phyloP scores from a whole-genome alignment of 2,797 vertebrate species.

The Gambelia wislizenii region DNA sequence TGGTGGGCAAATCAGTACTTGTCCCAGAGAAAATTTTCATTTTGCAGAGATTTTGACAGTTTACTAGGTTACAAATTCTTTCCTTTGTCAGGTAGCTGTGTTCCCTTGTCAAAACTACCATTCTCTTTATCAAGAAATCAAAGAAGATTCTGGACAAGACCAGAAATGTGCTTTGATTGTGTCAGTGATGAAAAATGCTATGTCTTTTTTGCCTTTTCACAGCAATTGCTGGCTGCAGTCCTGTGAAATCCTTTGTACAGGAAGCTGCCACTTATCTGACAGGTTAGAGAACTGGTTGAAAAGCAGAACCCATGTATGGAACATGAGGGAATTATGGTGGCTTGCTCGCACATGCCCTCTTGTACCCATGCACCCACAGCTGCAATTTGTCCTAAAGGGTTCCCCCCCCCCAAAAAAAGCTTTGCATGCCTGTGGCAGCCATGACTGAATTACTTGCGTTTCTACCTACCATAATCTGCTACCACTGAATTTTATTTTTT shows the following conservation, averaged over 20 bases:
- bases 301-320: too few species aligned
- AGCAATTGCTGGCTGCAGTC: neutral
- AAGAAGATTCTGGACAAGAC: neutral
- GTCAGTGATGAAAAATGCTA: neutral
- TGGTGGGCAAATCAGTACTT: neutral
- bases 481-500: too few species aligned
- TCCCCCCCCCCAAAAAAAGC: too few species aligned
- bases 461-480: too few species aligned
- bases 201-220: neutral
- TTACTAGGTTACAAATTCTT: slow-evolving; percentile 2
- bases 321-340: too few species aligned
- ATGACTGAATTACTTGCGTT: too few species aligned
- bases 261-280: too few species aligned
- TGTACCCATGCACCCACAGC: too few species aligned
- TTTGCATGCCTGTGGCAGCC: too few species aligned
- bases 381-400: too few species aligned
- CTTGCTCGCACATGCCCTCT: too few species aligned
- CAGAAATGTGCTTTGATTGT: neutral
- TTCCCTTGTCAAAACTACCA: slow-evolving; percentile 13
- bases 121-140: neutral
- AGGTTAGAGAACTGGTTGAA: too few species aligned
- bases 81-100: neutral
- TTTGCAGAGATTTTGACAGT: slow-evolving; percentile 15
- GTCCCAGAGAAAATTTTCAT: neutral
- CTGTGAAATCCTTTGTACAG: neutral